Base-by-base conservation (phyloP, 2,113 vertebrate genomes). In the Syngnathus floridae region DNA sequence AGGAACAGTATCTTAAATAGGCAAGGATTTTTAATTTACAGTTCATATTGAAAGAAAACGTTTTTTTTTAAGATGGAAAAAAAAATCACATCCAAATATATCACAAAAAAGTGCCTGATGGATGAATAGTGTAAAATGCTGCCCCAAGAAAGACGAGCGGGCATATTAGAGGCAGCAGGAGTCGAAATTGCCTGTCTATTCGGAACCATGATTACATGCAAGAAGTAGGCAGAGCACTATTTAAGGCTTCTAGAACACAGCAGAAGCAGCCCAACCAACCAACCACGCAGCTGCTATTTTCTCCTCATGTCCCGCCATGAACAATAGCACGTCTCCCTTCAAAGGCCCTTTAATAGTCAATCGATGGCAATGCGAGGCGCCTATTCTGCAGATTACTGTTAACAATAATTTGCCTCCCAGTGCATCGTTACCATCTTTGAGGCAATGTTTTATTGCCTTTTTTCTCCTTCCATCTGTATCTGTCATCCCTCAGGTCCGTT, bases 331-430 rank as follows among this genome's bases (percentile, higher is more conserved):
- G 58, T 43, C 58, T 61, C 63, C 76, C 88, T 84, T 88, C 85
- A 88, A 88, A 90, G 83, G 58, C 83, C 74, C 83, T 74, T 85
- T 90, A 89, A 89, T 87, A 84, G 87, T 86, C 80, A 84, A 89
- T 91, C 89, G 87, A 91, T 89, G 80, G 78, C 81, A 85, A 86
- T 83, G 82, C 80, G 77, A 85, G 82, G 85, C 84, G 82, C 87
- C 54, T 85, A 83, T 89, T 86, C 86, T 78, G 83, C 83, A 88
- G 84, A 86, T 88, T 89, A 85, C 86, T 87, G 87, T 88, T 87
- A 86, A 86, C 87, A 88, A 89, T 88, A 86, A 89, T 90, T 90
- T 88, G 82, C 85, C 86, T 89, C 85, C 82, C 79, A 76, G 82
- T 84, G 83, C 83, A 79, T 77, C 80, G 83, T 81, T 85, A 75